Evolutionary conservation across 2,797 vertebrate genomes (phyloP).

Genomic region (Spinibarbus caldwelli): DNA sequence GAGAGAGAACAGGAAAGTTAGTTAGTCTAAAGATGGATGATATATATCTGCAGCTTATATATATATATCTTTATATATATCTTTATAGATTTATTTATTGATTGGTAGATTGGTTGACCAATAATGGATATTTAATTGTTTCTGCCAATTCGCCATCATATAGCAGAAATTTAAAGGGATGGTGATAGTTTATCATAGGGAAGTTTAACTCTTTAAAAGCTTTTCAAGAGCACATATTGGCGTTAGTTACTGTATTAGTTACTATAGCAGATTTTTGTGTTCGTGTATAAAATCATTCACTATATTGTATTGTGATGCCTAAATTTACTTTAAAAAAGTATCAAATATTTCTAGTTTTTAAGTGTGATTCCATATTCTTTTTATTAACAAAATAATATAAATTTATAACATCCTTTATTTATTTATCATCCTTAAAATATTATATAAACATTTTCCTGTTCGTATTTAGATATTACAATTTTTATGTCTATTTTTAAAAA

Average conservation of each 20-base stretch:
- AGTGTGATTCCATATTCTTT: neutral
- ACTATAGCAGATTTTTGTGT: neutral
- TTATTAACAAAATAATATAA: neutral
- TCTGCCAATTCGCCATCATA: neutral
- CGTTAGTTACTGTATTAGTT: neutral
- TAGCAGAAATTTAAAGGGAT: neutral
- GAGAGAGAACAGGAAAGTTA: neutral
- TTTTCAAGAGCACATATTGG: neutral
- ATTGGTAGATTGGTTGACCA: neutral
- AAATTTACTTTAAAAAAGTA: neutral
- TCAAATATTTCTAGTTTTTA: too few species aligned
- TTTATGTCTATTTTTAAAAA: neutral
- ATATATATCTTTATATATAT: neutral
- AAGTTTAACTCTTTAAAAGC: neutral
- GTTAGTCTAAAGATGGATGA: neutral
- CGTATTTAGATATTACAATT: neutral
- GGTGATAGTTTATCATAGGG: neutral
- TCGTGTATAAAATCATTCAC: neutral
- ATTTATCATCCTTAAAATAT: neutral
- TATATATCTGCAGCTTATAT: neutral
- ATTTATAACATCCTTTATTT: neutral
- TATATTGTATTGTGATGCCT: neutral
- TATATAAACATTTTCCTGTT: neutral
- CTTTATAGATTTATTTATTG: neutral
- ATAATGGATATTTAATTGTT: neutral